Base-by-base conservation (phyloP, 2,888 invertebrate genomes). In the Lasioglossum leucozonium region DNA sequence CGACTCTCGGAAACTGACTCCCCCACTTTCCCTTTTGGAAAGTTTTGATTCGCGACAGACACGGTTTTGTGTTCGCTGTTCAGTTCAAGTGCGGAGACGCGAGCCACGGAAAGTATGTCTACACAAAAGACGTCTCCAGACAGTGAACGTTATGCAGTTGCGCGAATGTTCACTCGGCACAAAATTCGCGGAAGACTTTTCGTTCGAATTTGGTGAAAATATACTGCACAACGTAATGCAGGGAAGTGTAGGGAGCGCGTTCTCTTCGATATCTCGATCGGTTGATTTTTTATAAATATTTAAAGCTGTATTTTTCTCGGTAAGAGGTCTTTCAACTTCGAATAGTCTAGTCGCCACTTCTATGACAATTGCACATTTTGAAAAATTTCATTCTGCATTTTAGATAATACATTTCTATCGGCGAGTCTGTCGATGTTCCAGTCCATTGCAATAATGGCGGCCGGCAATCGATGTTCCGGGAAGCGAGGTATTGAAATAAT, bases 1-100 rank as follows among this genome's bases (percentile, higher is more conserved):
- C 62, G 30, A 62, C 30, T 62, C 6, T 18, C 30, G 62, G 62
- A 62, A 62, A 62, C 62, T 18, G 62, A 30, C 62, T 30, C 62
- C 26, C 30, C 62, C 62, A 62, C 62, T 62, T 62, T 62, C 62
- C 30, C 62, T 62, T 62, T 62, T 30, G 18, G 62, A 62, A 30
- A 62, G 62, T 62, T 58, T 30, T 1, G 62, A 18, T 8, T 30
- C 30, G 62, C 30, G 62, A 62, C 18, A 18, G 30, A n/a, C n/a
- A n/a, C n/a, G 6, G 30, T 30, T 30, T 62, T 30, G 62, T 8
- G 55, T 55, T 55, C n/a, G 11, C n/a, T 55, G 55, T 55, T 55
- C 55, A 4, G 55, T 55, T 55, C 55, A 4, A n/a, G n/a, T n/a
- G 55, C 55, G 55, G 55, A 55, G n/a, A n/a, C 55, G 55, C n/a